phyloP scores from a whole-genome alignment of 2,113 vertebrate genomes.

The Notechis scutatus region DNA sequence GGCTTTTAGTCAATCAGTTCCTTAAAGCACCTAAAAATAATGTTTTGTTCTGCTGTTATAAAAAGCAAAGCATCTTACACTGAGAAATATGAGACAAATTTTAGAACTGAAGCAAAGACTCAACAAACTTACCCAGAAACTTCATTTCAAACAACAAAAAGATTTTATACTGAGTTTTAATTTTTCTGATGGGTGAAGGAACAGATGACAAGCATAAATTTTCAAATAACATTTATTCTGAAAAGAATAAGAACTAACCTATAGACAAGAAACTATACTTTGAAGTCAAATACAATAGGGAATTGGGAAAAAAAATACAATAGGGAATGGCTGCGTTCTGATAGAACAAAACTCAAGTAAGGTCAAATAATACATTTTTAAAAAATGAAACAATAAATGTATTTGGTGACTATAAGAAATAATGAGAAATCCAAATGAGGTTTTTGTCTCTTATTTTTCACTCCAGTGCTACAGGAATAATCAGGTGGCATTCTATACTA shows the following conservation, averaged over 20 bases:
- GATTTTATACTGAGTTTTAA: slow-evolving; percentile 14
- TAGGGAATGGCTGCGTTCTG: neutral
- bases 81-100: slow-evolving; percentile 35
- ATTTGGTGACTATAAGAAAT: neutral
- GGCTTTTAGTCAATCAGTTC: slow-evolving; percentile 52
- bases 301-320: neutral
- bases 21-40: slow-evolving; percentile 65
- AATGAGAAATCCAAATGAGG: neutral
- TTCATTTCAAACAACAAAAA: slow-evolving; percentile 12
- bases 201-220: neutral
- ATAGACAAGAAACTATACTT: neutral
- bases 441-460: neutral
- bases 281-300: neutral
- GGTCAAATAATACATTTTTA: neutral
- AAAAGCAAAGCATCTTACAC: slow-evolving; percentile 8
- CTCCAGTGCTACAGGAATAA: neutral
- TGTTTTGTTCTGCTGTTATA: slow-evolving; percentile 40
- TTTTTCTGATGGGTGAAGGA: neutral
- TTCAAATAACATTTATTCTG: neutral
- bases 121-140: slow-evolving; percentile 35
- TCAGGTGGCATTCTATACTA: neutral
- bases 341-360: neutral
- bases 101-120: slow-evolving; percentile 45
- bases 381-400: neutral
- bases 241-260: neutral